phyloP scores from a whole-genome alignment of 1,140 invertebrate genomes.

The Rhizoglyphus robini region DNA sequence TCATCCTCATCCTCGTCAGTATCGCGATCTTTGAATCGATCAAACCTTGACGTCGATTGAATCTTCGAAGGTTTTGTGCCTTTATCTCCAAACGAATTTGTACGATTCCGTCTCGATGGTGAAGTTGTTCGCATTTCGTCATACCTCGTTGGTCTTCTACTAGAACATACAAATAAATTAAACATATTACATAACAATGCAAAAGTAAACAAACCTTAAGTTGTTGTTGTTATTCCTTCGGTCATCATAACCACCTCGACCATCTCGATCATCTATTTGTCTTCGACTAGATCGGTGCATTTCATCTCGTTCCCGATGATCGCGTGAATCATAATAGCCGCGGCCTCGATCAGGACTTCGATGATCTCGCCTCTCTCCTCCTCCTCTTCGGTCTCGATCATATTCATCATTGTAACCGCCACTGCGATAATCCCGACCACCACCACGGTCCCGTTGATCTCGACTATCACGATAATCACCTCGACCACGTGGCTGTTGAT shows the following conservation, averaged over 20 bases:
- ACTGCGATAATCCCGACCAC: neutral
- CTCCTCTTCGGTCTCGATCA: neutral
- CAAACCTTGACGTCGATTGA: slow-evolving; percentile 12
- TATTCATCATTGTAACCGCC: neutral
- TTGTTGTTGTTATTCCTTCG: neutral
- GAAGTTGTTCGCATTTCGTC: neutral
- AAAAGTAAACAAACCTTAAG: neutral
- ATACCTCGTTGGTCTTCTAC: neutral
- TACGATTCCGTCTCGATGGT: neutral
- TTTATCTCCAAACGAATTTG: neutral
- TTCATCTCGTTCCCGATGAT: neutral
- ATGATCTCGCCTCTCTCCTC: too few species aligned
- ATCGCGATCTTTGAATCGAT: slow-evolving; percentile 16
- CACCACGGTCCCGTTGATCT: neutral
- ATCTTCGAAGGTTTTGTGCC: neutral
- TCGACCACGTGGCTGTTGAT: neutral
- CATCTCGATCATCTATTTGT: neutral
- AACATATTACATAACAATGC: neutral
- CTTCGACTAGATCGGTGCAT: neutral
- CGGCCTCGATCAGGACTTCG: neutral
- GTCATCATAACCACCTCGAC: neutral
- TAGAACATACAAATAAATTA: neutral
- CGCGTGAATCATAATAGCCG: neutral
- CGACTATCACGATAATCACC: neutral
- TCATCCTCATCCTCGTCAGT: slow-evolving; percentile 19